phyloP scores from a whole-genome alignment of 2,797 vertebrate genomes.

The Leptatherina wallacei region DNA sequence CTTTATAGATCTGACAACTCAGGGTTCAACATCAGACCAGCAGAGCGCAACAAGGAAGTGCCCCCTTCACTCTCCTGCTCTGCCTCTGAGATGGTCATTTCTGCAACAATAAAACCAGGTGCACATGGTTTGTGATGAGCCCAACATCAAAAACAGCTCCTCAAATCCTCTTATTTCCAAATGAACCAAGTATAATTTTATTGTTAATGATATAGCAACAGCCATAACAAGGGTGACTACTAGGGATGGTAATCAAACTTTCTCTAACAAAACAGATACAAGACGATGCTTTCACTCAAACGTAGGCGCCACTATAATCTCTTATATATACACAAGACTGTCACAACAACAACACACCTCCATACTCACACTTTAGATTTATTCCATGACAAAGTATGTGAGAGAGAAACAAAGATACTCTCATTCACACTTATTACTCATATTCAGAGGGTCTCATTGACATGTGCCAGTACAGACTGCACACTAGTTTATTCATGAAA shows the following conservation, averaged over 20 bases:
- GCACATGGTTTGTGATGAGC: neutral
- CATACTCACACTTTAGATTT: slow-evolving; percentile 1
- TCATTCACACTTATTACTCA: neutral
- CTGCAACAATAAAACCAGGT: slow-evolving; percentile 2
- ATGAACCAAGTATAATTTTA: neutral
- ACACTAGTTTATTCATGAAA: slow-evolving; percentile 7
- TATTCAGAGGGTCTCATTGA: neutral
- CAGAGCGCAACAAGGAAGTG: neutral
- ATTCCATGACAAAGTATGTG: slow-evolving; percentile 4
- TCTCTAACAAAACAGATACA: neutral
- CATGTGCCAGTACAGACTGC: neutral
- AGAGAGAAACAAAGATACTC: slow-evolving; percentile 1
- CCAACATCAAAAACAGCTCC: neutral
- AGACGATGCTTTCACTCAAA: neutral
- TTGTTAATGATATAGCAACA: neutral
- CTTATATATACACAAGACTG: neutral
- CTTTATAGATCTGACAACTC: slow-evolving; percentile 19
- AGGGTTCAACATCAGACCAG: neutral
- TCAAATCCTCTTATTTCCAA: neutral
- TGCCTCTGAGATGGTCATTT: neutral
- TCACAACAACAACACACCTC: neutral
- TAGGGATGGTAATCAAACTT: neutral
- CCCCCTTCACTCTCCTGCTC: neutral
- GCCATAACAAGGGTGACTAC: neutral
- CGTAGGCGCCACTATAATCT: neutral